A percentile compares a stretch with the other conserved stretches of the same genome.
Evolutionary conservation across 2,113 vertebrate species (phyloP).

Genomic region (Esox niger): DNA sequence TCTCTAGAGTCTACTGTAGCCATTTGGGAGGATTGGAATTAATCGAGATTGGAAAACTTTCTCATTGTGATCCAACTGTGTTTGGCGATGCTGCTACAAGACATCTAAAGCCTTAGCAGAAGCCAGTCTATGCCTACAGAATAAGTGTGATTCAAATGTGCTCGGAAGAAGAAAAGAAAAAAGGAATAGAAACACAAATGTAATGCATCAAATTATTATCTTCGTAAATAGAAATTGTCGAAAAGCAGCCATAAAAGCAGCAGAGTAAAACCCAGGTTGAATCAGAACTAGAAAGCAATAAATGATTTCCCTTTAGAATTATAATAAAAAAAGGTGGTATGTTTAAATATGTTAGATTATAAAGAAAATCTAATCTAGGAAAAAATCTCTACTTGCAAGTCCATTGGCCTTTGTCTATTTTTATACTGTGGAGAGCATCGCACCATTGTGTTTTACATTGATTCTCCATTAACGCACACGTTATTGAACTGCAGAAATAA

Average conservation of each 20-base stretch:
- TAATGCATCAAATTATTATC: neutral
- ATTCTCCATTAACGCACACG: slow-evolving; percentile 53
- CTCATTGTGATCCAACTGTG: neutral
- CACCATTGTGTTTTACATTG: slow-evolving; percentile 67
- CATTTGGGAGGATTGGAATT: neutral
- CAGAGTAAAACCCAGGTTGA: slow-evolving; percentile 41
- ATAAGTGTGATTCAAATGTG: neutral
- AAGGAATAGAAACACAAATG: neutral
- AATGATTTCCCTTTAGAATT: slow-evolving; percentile 40
- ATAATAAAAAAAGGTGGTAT: slow-evolving; percentile 32
- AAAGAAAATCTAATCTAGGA: slow-evolving; percentile 18
- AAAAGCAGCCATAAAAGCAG: slow-evolving; percentile 44
- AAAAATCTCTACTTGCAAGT: slow-evolving; percentile 36
- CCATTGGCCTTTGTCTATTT: slow-evolving; percentile 47
- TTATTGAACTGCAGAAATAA: slow-evolving; percentile 65
- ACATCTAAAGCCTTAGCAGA: too few relatives aligned
- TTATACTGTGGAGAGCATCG: slow-evolving; percentile 56
- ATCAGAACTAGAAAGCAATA: slow-evolving; percentile 42
- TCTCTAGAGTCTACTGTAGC: neutral
- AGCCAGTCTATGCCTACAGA: neutral
- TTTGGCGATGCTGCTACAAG: neutral
- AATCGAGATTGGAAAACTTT: neutral
- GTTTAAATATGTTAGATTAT: slow-evolving; percentile 12
- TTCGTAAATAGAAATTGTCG: neutral
- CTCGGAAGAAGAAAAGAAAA: neutral